Base-by-base conservation (phyloP, 1,140 invertebrate species). In the Brachystomella parvula region DNA sequence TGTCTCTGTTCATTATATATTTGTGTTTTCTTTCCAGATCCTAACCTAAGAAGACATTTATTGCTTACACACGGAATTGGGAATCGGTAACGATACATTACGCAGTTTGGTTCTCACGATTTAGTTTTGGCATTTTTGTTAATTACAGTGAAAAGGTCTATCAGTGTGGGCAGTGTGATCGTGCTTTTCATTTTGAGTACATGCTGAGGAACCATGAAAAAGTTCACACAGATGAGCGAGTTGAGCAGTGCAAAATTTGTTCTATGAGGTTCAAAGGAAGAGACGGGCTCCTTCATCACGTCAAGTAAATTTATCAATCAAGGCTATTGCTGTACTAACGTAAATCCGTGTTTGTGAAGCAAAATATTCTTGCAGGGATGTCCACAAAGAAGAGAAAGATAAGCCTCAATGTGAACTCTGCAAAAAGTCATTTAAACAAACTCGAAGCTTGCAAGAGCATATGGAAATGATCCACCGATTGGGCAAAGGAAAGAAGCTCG, bases 231-330 rank as follows among this genome's bases (percentile, higher is more conserved):
- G 49, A 15, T 19, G 49, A 17, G 9, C 49, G 49, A 53, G 24
- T 6, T 26, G 9, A 53, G 49, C 49, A 53, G 49, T 53, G 49
- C 24, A 12, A 12, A 53, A 53, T 17, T 6, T 53, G 49, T 24
- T 24, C 49, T 3, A 53, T 53, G 49, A 53, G 6, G 21, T 53
- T 53, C 49, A 53, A 53, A 53, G 49, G 49, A 6, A 53, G 24
- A 24, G 49, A 53, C 24, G 49, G 49, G 6, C 49, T 53, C 9
- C 24, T 53, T 24, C 49, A 53, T 24, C 49, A 53, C 49, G 6
- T 53, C 9, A 53, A 53, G 49, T 53, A 9, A 15, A 24, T 53
- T 53, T 19, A 53, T 24, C 24, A 15, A 44, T n/a, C n/a, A 44
- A 44, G n/a, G n/a, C 24, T 53, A 15, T 19, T 53, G 6, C 15